Evolutionary conservation across 2,888 invertebrate species (phyloP).

Genomic region (Gibbula magus): DNA sequence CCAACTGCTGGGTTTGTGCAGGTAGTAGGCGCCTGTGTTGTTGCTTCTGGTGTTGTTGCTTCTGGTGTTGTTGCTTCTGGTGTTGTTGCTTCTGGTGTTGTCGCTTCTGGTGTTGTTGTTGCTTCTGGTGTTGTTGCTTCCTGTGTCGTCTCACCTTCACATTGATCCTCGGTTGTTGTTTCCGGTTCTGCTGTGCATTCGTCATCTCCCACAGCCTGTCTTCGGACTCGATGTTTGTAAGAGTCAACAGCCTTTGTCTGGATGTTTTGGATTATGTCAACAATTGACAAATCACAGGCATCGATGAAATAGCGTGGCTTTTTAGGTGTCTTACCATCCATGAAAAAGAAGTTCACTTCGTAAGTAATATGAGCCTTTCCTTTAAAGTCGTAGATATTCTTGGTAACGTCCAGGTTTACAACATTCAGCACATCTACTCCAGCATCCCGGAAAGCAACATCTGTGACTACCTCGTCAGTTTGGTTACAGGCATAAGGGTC

Average conservation of each 20-base stretch:
- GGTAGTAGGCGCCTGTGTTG: constrained; percentile 13
- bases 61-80: background rate
- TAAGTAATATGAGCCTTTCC: constrained; percentile 21
- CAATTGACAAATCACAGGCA: constrained; percentile 31
- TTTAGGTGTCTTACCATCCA: constrained; percentile 22
- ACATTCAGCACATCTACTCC: background rate
- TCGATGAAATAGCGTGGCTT: constrained; percentile 51
- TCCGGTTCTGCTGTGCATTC: constrained; percentile 3
- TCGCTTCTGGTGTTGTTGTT: background rate
- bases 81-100: background rate
- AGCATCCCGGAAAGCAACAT: background rate
- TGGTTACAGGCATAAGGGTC: background rate
- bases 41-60: background rate
- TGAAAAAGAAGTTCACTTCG: constrained; percentile 20
- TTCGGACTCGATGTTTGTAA: background rate
- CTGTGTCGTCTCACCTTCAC: background rate
- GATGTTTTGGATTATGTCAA: constrained; percentile 10
- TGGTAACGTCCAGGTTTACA: background rate
- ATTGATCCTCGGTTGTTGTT: background rate
- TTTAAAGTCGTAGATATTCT: background rate
- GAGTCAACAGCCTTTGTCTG: background rate
- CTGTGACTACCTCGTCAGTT: background rate
- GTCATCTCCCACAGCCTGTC: constrained; percentile 2
- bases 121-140: background rate
- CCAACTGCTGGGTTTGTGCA: constrained; percentile 31